phyloP scores from a whole-genome alignment of 2,113 vertebrate species.

The Urocolius indicus region DNA sequence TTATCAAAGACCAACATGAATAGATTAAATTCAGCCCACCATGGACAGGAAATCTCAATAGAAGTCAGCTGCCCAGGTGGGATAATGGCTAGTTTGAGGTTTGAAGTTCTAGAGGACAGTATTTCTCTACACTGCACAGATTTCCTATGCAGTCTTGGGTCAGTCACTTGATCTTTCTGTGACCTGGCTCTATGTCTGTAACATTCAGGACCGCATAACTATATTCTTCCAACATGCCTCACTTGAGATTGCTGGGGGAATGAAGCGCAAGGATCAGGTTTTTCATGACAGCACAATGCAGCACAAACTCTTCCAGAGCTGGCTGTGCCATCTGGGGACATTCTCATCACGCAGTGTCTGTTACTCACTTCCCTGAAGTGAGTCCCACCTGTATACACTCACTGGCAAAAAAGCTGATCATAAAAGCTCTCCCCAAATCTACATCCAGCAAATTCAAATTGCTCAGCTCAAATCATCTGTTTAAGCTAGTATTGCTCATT shows the following conservation, averaged over 20 bases:
- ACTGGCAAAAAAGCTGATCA: not conserved
- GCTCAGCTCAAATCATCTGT: not conserved
- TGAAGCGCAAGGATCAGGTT: not conserved
- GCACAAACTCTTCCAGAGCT: not conserved
- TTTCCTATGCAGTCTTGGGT: not conserved
- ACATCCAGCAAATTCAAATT: not conserved
- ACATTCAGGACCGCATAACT: not conserved
- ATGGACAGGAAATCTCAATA: not conserved
- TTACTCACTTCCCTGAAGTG: not conserved
- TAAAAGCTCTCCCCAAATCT: not conserved
- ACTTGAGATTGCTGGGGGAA: not conserved
- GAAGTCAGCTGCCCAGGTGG: not conserved
- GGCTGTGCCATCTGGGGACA: not conserved
- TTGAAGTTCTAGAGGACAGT: not conserved
- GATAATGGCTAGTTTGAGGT: not conserved
- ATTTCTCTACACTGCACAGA: not conserved
- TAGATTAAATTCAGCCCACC: not conserved
- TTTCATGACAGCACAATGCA: not conserved
- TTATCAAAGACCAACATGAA: not conserved
- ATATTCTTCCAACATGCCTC: not conserved
- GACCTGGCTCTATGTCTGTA: not conserved
- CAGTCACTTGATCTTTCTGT: not conserved
- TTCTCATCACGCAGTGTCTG: not conserved
- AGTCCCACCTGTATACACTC: not conserved
- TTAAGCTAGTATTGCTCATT: not conserved